A percentile compares a stretch with the other conserved stretches of the same genome.
These are phyloP conservation scores for Neoniphon sammara DNA, from an alignment of 2,797 vertebrate species.

Conservation along the genomic window DNA sequence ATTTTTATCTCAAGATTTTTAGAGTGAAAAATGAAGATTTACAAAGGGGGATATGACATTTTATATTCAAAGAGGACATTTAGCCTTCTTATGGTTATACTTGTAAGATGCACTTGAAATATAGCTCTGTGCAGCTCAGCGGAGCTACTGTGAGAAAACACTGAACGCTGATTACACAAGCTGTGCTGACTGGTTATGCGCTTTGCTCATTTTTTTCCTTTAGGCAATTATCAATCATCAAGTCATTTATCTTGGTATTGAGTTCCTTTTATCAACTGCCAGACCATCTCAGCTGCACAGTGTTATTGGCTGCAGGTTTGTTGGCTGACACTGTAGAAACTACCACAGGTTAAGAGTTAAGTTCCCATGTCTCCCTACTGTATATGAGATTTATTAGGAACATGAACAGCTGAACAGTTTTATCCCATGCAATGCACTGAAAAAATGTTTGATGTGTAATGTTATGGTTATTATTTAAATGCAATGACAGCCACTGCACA, in stretches of 20 bases:
- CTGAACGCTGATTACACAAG: conserved; percentile 60
- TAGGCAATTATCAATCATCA: conserved; percentile 76
- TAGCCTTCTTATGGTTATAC: background rate
- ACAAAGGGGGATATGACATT: too few species aligned
- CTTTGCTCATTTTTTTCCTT: conserved; percentile 70
- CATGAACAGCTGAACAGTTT: background rate
- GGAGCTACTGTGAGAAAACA: conserved; percentile 71
- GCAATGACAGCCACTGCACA: conserved; percentile 23
- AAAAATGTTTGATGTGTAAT: conserved; percentile 11
- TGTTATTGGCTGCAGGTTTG: conserved; percentile 62
- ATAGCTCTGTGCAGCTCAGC: conserved; percentile 22
- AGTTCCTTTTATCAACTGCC: conserved; percentile 77
- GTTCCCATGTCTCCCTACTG: conserved; percentile 58
- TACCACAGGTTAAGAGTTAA: conserved; percentile 51
- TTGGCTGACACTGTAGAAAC: conserved; percentile 64
- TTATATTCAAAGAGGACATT: too few species aligned
- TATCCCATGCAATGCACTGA: conserved; percentile 6
- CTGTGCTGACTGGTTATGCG: conserved; percentile 65
- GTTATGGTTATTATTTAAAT: conserved; percentile 26
- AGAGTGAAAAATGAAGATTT: too few species aligned
- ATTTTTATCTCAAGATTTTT: too few species aligned
- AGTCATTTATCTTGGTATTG: conserved; percentile 72
- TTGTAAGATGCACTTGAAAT: background rate
- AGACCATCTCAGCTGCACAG: conserved; percentile 68
- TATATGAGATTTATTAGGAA: conserved; percentile 25